Base-by-base conservation (phyloP, 2,113 vertebrate species). In the Turnix velox region DNA sequence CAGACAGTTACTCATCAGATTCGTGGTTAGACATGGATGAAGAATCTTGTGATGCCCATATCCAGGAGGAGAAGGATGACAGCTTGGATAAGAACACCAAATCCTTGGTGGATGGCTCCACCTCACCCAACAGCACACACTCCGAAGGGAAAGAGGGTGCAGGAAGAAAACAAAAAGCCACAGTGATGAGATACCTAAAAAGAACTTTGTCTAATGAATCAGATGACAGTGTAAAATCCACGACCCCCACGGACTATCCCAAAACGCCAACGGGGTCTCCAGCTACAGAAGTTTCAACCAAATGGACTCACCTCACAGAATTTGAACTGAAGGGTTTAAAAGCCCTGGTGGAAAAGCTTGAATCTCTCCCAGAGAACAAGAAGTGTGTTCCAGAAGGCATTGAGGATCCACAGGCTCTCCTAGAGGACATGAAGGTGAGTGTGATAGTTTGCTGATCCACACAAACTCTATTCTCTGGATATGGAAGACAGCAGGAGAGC, bases 341-440 rank as follows among this genome's bases (percentile, higher is more conserved):
- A 96, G 98, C 98, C 16, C 97, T 99, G 81, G 98, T 99, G 43
- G 98, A 99, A 95, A 99, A 99, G 87, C 98, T 99, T 46, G 99
- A 99, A 94, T 98, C 98, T 17, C 98, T 99, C 48, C 99, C 99
- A 0, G 99, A 99, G 91, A 98, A 98, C 91, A 99, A 99, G 96
- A 99, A 98, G 91, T 99, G 99, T 84, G 98, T 99, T 74, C 99
- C 99, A 0, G 98, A 98, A 92, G 98, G 98, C 87, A 99, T 99
- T 2, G 98, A 98, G 74, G 98, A 99, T 91, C 98, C 99, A 0
- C 98, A 99, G 87, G 98, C 98, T 14, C 98, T 99, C 80, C 97
- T 99, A 77, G 98, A 99, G 76, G 98, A 99, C 57, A 98, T 99
- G 95, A 99, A 99, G 99, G 99, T 99, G 93, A 61, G 97, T 91